Conservation (phyloP, 1,140 invertebrate species). For the Cyclina sinensis region DNA sequence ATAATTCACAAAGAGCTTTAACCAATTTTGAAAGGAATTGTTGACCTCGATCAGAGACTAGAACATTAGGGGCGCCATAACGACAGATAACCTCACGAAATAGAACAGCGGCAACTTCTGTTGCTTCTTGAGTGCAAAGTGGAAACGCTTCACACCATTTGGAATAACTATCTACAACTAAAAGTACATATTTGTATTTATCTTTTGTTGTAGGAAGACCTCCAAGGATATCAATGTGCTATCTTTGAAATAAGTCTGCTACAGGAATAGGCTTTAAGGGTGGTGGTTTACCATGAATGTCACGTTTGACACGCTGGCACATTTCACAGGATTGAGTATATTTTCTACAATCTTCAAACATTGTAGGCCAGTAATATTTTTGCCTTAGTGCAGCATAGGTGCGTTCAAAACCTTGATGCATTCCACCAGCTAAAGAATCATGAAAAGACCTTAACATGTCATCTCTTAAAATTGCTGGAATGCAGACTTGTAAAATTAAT, state of each 20-base stretch:
- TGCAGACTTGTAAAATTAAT: neutral
- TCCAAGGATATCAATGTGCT: conserved; percentile 46
- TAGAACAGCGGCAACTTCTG: conserved; percentile 18
- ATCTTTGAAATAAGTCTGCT: neutral
- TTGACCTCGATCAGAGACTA: conserved; percentile 46
- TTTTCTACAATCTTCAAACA: conserved; percentile 44
- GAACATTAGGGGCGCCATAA: conserved; percentile 41
- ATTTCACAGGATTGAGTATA: conserved; percentile 61
- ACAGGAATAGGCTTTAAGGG: conserved; percentile 17
- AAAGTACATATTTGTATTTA: conserved; percentile 19
- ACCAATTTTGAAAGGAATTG: conserved; percentile 48
- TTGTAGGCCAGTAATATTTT: conserved; percentile 64
- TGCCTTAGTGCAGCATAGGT: neutral
- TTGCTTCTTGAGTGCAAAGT: neutral
- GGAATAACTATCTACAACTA: conserved; percentile 23
- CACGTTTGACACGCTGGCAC: conserved; percentile 59
- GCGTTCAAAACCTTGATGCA: conserved; percentile 2
- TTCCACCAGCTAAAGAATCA: conserved; percentile 45
- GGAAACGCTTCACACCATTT: conserved; percentile 1
- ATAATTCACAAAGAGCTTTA: conserved; percentile 32
- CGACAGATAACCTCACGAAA: conserved; percentile 36
- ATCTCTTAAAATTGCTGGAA: neutral
- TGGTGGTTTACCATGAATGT: neutral
- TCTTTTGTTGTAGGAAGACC: neutral
- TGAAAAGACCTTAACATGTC: conserved; percentile 46